A percentile compares a stretch with the other conserved stretches of the same genome.
Conservation (phyloP, 2,797 vertebrate genomes). For the Pelobates cultripes region DNA sequence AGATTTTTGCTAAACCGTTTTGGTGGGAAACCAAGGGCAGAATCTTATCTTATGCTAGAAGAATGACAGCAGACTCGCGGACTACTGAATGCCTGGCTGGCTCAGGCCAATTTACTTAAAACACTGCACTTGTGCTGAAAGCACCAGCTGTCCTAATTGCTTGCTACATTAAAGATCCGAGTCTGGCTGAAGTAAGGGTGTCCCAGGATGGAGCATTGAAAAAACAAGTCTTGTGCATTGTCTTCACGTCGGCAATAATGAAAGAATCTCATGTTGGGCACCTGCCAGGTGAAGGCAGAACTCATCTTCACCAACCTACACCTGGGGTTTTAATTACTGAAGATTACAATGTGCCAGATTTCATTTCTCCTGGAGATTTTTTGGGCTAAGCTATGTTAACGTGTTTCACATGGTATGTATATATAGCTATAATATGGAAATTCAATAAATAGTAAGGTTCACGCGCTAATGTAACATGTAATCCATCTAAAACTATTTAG, state of each 20-base stretch:
- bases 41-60: too few relatives aligned
- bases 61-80: not conserved
- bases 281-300: not conserved
- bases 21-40: too few relatives aligned
- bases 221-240: not conserved
- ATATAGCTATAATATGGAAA: not conserved
- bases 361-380: not conserved
- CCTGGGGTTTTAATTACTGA: slow-evolving; percentile 18
- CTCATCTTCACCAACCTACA: not conserved
- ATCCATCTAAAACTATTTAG: too few relatives aligned
- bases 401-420: not conserved
- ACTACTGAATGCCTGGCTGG: not conserved
- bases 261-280: slow-evolving; percentile 14
- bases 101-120: not conserved
- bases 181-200: slow-evolving; percentile 1
- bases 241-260: slow-evolving; percentile 19
- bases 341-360: slow-evolving; percentile 14
- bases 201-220: not conserved
- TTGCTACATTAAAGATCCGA: slow-evolving; percentile 30
- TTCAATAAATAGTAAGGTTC: too few relatives aligned
- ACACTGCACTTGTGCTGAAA: slow-evolving; percentile 9
- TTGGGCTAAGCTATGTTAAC: not conserved
- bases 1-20: too few relatives aligned
- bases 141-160: slow-evolving; percentile 26
- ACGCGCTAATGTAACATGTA: too few relatives aligned